phyloP scores from a whole-genome alignment of 2,113 vertebrate genomes.

The Charina bottae region DNA sequence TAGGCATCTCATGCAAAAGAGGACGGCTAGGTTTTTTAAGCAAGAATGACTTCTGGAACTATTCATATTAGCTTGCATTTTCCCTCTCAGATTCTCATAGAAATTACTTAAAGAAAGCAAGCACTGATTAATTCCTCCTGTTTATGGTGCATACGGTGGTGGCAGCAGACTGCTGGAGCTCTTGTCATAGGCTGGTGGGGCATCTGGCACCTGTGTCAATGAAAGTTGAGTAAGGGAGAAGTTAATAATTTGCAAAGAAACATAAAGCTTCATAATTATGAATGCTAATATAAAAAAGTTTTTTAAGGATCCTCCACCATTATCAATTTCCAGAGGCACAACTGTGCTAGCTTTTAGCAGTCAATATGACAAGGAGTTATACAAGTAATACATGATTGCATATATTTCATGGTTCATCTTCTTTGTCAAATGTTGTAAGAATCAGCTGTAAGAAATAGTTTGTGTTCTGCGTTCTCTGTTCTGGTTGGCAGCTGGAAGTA shows the following conservation, averaged over 20 bases:
- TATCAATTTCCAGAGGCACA: neutral
- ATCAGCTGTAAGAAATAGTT: neutral
- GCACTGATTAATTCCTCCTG: neutral
- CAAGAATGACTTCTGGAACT: slow-evolving; percentile 19
- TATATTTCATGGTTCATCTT: neutral
- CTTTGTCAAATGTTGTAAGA: neutral
- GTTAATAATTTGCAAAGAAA: neutral
- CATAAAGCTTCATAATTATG: neutral
- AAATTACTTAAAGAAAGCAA: slow-evolving; percentile 38
- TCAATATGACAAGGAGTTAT: neutral
- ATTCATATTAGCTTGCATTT: slow-evolving; percentile 6
- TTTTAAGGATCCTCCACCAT: neutral
- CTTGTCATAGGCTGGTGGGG: slow-evolving; percentile 93
- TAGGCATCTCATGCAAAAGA: neutral
- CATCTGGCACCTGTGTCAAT: slow-evolving; percentile 82
- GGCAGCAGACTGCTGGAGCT: slow-evolving; percentile 77
- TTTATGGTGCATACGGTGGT: slow-evolving; percentile 89
- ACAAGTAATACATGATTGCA: neutral
- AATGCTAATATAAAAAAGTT: neutral
- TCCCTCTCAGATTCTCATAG: slow-evolving; percentile 29
- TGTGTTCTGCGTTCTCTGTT: neutral
- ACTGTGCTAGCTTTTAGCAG: neutral
- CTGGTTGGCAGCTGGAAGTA: neutral
- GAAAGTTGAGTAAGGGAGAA: slow-evolving; percentile 41
- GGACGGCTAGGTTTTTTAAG: neutral